These are phyloP conservation scores for Sardina pilchardus DNA, from an alignment of 2,113 vertebrate genomes.

Conservation along the genomic window DNA sequence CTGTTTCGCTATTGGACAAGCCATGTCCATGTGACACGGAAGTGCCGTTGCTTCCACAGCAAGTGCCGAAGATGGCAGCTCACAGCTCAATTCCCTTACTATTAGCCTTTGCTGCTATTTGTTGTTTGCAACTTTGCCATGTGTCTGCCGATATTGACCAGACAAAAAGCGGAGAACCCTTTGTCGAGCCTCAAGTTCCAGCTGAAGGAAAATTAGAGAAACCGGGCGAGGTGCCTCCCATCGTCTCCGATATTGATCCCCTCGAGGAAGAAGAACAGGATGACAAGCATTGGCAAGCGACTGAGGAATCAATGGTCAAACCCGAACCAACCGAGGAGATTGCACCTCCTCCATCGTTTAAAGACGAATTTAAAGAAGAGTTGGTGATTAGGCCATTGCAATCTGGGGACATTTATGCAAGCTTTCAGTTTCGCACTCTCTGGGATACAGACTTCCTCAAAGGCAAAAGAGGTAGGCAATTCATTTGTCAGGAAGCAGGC, in stretches of 20 bases:
- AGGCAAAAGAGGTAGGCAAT: conserved; percentile 72
- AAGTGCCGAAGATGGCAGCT: conserved; percentile 63
- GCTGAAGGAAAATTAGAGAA: neutral
- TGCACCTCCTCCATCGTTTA: conserved; percentile 42
- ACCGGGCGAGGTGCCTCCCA: neutral
- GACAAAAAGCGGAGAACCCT: neutral
- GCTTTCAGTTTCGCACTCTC: conserved; percentile 90
- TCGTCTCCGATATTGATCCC: neutral
- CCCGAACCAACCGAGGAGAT: conserved; percentile 10
- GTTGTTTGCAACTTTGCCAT: conserved; percentile 22
- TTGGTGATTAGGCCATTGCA: conserved; percentile 86
- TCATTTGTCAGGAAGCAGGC: neutral
- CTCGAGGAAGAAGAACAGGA: neutral
- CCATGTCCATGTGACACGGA: conserved; percentile 20
- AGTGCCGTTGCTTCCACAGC: neutral
- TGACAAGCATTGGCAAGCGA: conserved; percentile 57
- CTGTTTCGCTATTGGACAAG: conserved; percentile 32
- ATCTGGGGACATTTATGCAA: conserved; percentile 87
- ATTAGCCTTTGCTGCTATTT: conserved; percentile 41
- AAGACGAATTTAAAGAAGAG: conserved; percentile 82
- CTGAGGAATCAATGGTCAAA: conserved; percentile 35
- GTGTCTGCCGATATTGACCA: conserved; percentile 11
- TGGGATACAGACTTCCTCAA: conserved; percentile 81
- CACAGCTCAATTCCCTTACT: conserved; percentile 25
- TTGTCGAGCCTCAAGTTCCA: neutral